These are phyloP conservation scores for Trachelus stipa DNA, from an alignment of 2,888 invertebrate species.

Conservation along the genomic window DNA sequence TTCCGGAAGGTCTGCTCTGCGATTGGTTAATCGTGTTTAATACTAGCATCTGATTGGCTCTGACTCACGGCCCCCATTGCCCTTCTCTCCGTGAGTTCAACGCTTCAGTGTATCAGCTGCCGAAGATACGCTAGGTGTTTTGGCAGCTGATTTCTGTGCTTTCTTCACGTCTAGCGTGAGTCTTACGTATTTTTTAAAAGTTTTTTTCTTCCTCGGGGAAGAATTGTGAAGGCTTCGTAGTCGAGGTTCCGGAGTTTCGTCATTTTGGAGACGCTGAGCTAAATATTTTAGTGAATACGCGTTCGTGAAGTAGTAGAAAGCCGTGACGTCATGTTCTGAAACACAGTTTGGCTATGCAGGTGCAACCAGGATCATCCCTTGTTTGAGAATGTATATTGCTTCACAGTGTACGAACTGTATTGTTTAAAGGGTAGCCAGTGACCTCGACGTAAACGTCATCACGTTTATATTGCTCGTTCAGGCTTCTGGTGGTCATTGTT, in stretches of 20 bases:
- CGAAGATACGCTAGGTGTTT: slow-evolving; percentile 45
- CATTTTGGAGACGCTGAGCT: neutral
- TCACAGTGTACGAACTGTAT: neutral
- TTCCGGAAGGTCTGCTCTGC: neutral
- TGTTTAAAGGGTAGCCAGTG: neutral
- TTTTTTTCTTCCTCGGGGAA: neutral
- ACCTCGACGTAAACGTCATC: neutral
- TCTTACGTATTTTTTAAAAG: neutral
- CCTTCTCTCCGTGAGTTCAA: slow-evolving; percentile 38
- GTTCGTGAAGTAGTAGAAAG: neutral
- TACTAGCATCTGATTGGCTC: neutral
- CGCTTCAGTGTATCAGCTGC: slow-evolving; percentile 37
- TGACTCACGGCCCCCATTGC: neutral
- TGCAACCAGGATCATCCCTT: neutral
- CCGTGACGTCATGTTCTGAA: slow-evolving; percentile 51
- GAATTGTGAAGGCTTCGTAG: neutral
- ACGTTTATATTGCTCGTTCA: neutral
- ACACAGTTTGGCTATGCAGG: slow-evolving; percentile 5
- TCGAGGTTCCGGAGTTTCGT: neutral
- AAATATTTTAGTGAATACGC: neutral
- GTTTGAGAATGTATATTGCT: neutral
- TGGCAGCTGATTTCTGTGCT: slow-evolving; percentile 49
- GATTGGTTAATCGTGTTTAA: slow-evolving; percentile 31
- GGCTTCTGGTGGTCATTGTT: neutral
- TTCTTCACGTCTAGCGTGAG: slow-evolving; percentile 2